These are phyloP conservation scores for Ectemnius cavifrons DNA, from an alignment of 2,888 invertebrate genomes.

Conservation along the genomic window DNA sequence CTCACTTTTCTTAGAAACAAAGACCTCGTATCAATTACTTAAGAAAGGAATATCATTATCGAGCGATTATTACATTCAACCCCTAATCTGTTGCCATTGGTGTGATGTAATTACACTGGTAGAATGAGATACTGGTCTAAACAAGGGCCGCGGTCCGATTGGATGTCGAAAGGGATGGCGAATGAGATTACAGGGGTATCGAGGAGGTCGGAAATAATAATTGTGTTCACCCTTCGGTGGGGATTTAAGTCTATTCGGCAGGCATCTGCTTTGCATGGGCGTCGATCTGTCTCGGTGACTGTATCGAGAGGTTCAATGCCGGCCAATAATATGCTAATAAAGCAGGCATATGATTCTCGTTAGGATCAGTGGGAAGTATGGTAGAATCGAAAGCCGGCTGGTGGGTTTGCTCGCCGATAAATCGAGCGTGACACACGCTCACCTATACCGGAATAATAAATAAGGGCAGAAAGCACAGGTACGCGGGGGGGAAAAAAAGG, in stretches of 20 bases:
- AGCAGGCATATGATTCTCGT: constrained; percentile 54
- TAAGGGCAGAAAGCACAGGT: constrained; percentile 41
- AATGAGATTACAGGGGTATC: not conserved
- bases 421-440: constrained; percentile 49
- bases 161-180: not conserved
- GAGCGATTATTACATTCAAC: no score
- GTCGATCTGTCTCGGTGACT: constrained; percentile 8
- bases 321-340: constrained; percentile 57
- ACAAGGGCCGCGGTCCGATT: not conserved
- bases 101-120: not conserved
- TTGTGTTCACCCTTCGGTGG: not conserved
- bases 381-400: constrained; percentile 28
- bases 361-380: constrained; percentile 21
- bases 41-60: no score
- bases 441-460: constrained; percentile 37
- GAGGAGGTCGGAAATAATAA: not conserved
- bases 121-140: not conserved
- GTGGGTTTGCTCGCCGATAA: constrained; percentile 41
- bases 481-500: not conserved
- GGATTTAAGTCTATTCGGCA: not conserved
- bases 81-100: no score
- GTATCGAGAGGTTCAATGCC: constrained; percentile 30
- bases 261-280: constrained; percentile 37
- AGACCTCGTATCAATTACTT: no score
- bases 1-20: no score